phyloP scores from a whole-genome alignment of 2,113 vertebrate genomes.

The Proterorhinus semilunaris region DNA sequence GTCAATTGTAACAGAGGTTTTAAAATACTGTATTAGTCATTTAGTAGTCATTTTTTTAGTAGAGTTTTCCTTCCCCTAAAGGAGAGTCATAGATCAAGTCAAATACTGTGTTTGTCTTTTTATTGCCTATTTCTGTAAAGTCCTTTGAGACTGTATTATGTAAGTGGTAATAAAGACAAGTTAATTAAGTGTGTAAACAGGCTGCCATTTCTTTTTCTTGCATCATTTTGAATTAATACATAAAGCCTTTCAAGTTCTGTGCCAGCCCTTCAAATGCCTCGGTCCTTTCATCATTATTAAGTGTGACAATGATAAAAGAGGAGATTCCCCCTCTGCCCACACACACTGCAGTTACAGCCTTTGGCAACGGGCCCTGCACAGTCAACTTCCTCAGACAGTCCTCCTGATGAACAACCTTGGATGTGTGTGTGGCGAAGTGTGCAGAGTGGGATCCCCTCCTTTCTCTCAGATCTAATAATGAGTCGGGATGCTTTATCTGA shows the following conservation, averaged over 20 bases:
- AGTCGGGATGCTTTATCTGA: not conserved
- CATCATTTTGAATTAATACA: slow-evolving; percentile 1
- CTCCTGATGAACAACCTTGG: slow-evolving; percentile 38
- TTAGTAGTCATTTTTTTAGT: not conserved
- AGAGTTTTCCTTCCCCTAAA: not conserved
- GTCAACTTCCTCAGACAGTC: slow-evolving; percentile 44
- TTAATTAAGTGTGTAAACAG: not conserved
- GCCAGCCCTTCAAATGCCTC: not conserved
- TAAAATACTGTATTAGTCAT: not conserved
- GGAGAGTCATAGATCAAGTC: not conserved
- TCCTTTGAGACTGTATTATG: not conserved
- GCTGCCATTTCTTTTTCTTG: not conserved
- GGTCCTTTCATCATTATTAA: slow-evolving; percentile 12
- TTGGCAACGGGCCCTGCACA: slow-evolving; percentile 50
- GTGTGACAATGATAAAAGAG: slow-evolving; percentile 30
- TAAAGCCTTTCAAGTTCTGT: not conserved
- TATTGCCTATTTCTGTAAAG: not conserved
- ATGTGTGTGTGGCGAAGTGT: slow-evolving; percentile 11
- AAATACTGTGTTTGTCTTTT: not conserved
- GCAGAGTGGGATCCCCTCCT: slow-evolving; percentile 23
- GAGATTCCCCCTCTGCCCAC: slow-evolving; percentile 16
- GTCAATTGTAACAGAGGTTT: no score
- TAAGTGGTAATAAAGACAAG: not conserved
- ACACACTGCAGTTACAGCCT: slow-evolving; percentile 33
- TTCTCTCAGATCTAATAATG: slow-evolving; percentile 9